Percentiles rank a stretch among this genome's conserved stretches.
Evolutionary conservation across 2,113 vertebrate species (phyloP).

Genomic region (Notechis scutatus): DNA sequence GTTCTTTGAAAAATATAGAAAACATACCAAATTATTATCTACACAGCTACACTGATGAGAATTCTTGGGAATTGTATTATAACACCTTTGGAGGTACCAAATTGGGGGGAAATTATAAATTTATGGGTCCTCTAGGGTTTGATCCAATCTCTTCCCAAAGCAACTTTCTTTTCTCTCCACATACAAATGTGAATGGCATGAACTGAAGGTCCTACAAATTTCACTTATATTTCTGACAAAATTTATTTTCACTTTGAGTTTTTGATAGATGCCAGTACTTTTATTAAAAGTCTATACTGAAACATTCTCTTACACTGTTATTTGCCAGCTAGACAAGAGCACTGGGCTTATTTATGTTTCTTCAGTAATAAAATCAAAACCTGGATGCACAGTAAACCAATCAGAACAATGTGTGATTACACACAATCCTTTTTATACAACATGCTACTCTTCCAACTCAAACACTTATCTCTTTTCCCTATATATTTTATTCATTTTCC

Average conservation of each 20-base stretch:
- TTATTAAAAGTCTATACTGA: conserved; percentile 44
- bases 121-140: neutral
- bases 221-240: neutral
- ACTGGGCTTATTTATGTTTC: conserved; percentile 25
- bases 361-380: conserved; percentile 50
- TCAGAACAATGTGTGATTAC: conserved; percentile 53
- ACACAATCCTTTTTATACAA: conserved; percentile 43
- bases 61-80: neutral
- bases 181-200: neutral
- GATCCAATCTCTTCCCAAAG: neutral
- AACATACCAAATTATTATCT: neutral
- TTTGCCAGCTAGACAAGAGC: conserved; percentile 32
- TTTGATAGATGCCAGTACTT: conserved; percentile 40
- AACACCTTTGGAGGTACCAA: neutral
- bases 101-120: neutral
- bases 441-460: conserved; percentile 33
- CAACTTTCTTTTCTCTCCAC: neutral
- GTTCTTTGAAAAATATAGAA: neutral
- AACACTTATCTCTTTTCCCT: conserved; percentile 30
- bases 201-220: neutral
- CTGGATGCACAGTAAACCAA: conserved; percentile 42
- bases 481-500: neutral
- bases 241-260: conserved; percentile 14
- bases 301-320: conserved; percentile 31
- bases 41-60: neutral